Conservation (phyloP, 2,797 vertebrate species). For the Margarornis squamiger region DNA sequence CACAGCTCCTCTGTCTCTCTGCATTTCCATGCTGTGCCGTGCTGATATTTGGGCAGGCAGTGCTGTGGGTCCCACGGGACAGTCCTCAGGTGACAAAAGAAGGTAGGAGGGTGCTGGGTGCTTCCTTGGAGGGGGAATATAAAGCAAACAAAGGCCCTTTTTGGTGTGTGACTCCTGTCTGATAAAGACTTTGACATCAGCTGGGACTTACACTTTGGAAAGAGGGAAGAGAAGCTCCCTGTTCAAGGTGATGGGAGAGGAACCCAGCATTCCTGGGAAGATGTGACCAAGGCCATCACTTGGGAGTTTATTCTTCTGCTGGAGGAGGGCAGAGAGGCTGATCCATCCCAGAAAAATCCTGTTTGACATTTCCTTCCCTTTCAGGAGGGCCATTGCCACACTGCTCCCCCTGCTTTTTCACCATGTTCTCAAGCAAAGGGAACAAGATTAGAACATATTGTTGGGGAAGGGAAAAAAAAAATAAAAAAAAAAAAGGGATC, state of each 20-base stretch:
- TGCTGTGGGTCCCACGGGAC: neutral
- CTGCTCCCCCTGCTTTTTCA: neutral
- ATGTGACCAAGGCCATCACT: neutral
- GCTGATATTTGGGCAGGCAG: neutral
- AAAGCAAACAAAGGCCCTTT: neutral
- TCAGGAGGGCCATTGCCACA: neutral
- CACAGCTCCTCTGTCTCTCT: neutral
- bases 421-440: neutral
- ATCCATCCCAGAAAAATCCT: neutral
- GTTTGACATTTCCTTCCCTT: neutral
- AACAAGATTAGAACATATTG: neutral
- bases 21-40: neutral
- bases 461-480: fast-evolving
- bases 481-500: neutral
- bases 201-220: neutral
- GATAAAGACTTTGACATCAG: neutral
- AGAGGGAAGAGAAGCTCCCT: neutral
- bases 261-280: neutral
- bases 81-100: neutral
- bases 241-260: neutral
- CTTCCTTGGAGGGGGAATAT: neutral
- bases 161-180: neutral
- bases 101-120: neutral
- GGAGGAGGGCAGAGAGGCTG: neutral
- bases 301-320: neutral